Evolutionary conservation across 2,113 vertebrate species (phyloP).

Genomic region (Indri indri): DNA sequence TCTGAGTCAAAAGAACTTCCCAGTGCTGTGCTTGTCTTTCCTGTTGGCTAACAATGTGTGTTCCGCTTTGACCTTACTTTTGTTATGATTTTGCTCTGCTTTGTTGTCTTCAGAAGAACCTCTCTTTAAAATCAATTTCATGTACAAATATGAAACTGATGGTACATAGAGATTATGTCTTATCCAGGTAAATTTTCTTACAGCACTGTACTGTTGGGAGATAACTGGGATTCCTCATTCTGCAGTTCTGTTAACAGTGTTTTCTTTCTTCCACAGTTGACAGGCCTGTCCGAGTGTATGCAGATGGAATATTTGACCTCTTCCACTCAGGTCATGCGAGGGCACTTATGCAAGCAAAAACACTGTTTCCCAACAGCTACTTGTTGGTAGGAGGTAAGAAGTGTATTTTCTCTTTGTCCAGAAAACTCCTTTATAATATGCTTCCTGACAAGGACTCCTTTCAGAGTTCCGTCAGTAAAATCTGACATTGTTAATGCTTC

Average conservation of each 20-base stretch:
- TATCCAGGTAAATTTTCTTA: background rate
- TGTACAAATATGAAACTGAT: background rate
- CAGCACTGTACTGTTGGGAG: background rate
- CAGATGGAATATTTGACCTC: slow-evolving; percentile 99
- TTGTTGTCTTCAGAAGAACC: background rate
- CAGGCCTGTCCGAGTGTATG: slow-evolving; percentile 97
- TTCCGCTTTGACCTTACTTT: slow-evolving; percentile 29
- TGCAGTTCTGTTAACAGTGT: slow-evolving; percentile 43
- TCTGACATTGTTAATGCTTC: slow-evolving; percentile 20
- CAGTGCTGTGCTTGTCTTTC: background rate
- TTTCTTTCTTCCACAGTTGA: slow-evolving; percentile 89
- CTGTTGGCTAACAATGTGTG: background rate
- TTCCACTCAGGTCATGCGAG: slow-evolving; percentile 98
- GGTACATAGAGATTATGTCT: background rate
- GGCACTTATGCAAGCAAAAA: slow-evolving; percentile 99
- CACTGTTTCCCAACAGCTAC: slow-evolving; percentile 98
- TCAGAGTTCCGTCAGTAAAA: slow-evolving; percentile 47
- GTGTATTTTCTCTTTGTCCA: slow-evolving; percentile 53
- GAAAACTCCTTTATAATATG: slow-evolving; percentile 38
- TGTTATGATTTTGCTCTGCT: background rate
- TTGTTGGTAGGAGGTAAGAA: slow-evolving; percentile 98
- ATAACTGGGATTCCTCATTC: background rate
- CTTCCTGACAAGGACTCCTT: slow-evolving; percentile 20
- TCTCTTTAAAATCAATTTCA: slow-evolving; percentile 31
- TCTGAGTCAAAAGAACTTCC: background rate